Base-by-base conservation (phyloP, 2,888 invertebrate species). In the Lasius platythorax region DNA sequence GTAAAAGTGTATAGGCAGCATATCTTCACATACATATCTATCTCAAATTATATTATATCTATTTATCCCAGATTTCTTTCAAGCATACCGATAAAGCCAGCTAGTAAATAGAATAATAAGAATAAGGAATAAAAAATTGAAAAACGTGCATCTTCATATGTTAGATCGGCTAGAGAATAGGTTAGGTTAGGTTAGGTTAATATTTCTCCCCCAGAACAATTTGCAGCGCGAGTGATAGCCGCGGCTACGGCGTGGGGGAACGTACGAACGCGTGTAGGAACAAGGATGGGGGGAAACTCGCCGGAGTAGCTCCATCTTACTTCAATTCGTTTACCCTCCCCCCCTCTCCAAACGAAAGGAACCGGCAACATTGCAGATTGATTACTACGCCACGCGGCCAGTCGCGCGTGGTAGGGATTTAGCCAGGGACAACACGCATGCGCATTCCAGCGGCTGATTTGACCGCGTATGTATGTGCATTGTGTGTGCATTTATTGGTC, bases 331-430 rank as follows among this genome's bases (percentile, higher is more conserved):
- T 83, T 76, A 56, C 64, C 67, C 86, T 15, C 66, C 66, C 72
- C 74, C 78, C 30, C 58, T 82, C 85, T 63, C 87, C 88, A 86
- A 90, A 89, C 91, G 79, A 63, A 87, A 85, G 82, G 88, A 93
- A 74, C 84, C 90, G 94, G 94, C 94, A 94, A 94, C 94, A 87
- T 86, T 87, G 93, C 91, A 87, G 89, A 94, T 94, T 94, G 94
- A 94, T 94, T 94, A 94, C 92, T 88, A 92, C 93, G 93, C 94
- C 94, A 95, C 94, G 94, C 95, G 95, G 95, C 93, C 93, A 91
- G 91, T 92, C 87, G 83, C 85, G 83, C 86, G 50, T 82, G 91
- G 93, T 88, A 91, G 92, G 92, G 91, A 76, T 74, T 81, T 91
- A 84, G 90, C 93, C 91, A 91, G 92, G 93, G 91, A 92, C 91